Base-by-base conservation (phyloP, 1,140 invertebrate genomes). In the Tyrophagus putrescentiae region DNA sequence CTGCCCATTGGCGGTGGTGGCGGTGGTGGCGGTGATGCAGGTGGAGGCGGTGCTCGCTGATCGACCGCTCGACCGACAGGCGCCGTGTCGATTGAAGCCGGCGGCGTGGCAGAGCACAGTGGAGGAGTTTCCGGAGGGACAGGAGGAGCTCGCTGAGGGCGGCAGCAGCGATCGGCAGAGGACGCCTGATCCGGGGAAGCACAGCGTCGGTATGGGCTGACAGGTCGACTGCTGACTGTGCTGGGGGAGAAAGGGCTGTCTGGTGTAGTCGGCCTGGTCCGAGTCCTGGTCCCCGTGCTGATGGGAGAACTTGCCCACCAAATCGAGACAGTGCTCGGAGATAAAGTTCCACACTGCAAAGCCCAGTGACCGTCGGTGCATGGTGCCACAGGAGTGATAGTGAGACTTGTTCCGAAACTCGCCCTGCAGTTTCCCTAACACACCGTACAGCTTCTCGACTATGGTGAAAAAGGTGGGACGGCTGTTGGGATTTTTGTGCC, bases 401-500 rank as follows among this genome's bases (percentile, higher is more conserved):
- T 31, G 39, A 3, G 52, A 54, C 25, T 34, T 13, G 39, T 54
- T 54, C 16, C 21, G n/a, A 34, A 54, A 54, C 27, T 54, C 16
- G 25, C 13, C 2, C 2, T 25, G 9, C 18, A 34, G n/a, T 9
- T 13, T 54, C 3, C 7, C 13, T 13, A 54, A 31, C n/a, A 34
- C 31, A n/a, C 41, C 11, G 18, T 21, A 44, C n/a, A 59, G 27
- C 11, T 32, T 42, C 33, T 59, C 36, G 33, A 59, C 33, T 18
- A 59, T 59, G 44, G 28, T 28, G 27, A 16, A n/a, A 59, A 59
- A 59, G 23, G 5, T 4, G 31, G 57, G 57, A 16, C 57, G 36
- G 6, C 33, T 42, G 1, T 3, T 25, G n/a, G 57, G 57, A 2
- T 28, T n/a, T 44, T 44, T 42, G 25, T n/a, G 4, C 39, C 57